A percentile compares a stretch with the other conserved stretches of the same genome.
These are phyloP conservation scores for Aethes cnicana DNA, from an alignment of 2,888 invertebrate genomes.

Conservation along the genomic window DNA sequence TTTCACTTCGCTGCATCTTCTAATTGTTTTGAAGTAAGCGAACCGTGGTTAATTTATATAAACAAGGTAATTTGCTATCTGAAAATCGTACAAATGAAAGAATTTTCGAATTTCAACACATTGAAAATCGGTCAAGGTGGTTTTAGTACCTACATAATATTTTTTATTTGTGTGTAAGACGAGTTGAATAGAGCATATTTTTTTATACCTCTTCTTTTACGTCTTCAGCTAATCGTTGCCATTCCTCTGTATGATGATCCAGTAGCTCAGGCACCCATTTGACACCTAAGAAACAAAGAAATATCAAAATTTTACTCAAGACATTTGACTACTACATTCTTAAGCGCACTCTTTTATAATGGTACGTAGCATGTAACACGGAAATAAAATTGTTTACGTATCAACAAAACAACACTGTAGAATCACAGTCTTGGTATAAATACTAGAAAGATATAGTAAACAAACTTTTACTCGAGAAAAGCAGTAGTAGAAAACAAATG, in stretches of 20 bases:
- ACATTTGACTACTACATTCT: too few species aligned
- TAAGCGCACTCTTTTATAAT: too few species aligned
- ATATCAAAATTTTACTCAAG: too few species aligned
- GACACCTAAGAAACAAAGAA: constrained; percentile 72
- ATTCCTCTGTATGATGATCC: constrained; percentile 93
- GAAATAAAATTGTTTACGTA: too few species aligned
- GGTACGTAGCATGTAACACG: too few species aligned
- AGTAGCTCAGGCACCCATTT: constrained; percentile 93
- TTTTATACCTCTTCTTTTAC: constrained; percentile 88
- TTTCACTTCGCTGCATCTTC: too few species aligned
- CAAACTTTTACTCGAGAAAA: too few species aligned
- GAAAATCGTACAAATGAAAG: too few species aligned
- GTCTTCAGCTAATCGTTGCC: constrained; percentile 91
- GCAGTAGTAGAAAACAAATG: too few species aligned
- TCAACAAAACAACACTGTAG: too few species aligned
- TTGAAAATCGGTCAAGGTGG: constrained; percentile 18
- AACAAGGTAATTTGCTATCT: background rate
- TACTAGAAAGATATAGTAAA: too few species aligned
- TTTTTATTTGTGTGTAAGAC: constrained; percentile 13
- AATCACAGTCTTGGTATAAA: too few species aligned
- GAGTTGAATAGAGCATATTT: constrained; percentile 17
- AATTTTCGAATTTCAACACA: background rate
- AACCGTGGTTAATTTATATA: constrained; percentile 15
- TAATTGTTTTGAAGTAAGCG: constrained; percentile 14
- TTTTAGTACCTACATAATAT: constrained; percentile 3